Evolutionary conservation across 2,888 invertebrate species (phyloP).

Genomic region (Dascillus cervinus): DNA sequence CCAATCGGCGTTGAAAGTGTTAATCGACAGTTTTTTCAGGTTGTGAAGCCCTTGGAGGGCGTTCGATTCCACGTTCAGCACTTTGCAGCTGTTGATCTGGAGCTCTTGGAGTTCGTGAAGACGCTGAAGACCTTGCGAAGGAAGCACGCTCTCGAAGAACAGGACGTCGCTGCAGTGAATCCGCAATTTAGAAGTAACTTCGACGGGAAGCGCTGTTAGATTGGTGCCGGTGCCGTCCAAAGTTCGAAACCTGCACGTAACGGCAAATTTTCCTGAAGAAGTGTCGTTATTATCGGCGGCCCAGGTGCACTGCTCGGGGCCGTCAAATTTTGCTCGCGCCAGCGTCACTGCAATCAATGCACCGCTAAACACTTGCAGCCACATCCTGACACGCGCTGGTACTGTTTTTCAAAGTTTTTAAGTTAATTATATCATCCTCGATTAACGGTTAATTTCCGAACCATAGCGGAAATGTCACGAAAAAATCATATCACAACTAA

Average conservation of each 20-base stretch:
- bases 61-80: conserved; percentile 65
- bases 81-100: conserved; percentile 70
- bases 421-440: no score
- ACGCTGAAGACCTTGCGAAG: conserved; percentile 62
- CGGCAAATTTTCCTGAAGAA: conserved; percentile 44
- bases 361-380: conserved; percentile 41
- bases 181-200: conserved; percentile 64
- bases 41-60: conserved; percentile 75
- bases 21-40: conserved; percentile 68
- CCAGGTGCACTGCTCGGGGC: conserved; percentile 44
- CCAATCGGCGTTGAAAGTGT: conserved; percentile 77
- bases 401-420: no score
- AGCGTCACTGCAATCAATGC: conserved; percentile 34
- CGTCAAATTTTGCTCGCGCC: conserved; percentile 38
- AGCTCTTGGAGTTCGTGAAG: conserved; percentile 69
- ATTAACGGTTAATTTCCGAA: no score
- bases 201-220: conserved; percentile 56
- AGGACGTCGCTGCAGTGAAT: conserved; percentile 72
- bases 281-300: conserved; percentile 44
- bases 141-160: conserved; percentile 70
- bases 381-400: conserved; percentile 47
- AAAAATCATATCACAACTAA: no score
- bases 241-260: conserved; percentile 62
- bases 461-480: no score
- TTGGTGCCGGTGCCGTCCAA: conserved; percentile 63